Conservation (phyloP, 1,140 invertebrate species). For the Carposina sasakii region DNA sequence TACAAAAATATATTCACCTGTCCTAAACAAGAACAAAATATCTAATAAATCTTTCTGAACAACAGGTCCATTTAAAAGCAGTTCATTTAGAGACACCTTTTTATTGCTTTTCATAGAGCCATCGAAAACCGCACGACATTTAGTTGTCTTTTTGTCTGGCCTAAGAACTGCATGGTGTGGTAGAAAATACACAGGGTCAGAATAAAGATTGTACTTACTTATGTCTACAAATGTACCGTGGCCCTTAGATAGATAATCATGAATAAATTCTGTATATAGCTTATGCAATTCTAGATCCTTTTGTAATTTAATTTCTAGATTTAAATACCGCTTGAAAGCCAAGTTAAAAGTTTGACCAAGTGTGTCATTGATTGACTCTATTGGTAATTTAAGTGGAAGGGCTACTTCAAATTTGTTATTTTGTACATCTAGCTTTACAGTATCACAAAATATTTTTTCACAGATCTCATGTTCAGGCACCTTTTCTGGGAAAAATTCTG, state of each 20-base stretch:
- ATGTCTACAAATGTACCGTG: slow-evolving; percentile 21
- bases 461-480: neutral
- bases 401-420: neutral
- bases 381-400: neutral
- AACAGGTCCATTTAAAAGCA: neutral
- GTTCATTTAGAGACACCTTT: neutral
- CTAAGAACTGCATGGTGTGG: slow-evolving; percentile 3
- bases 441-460: neutral
- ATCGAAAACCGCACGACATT: neutral
- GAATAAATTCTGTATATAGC: slow-evolving; percentile 22
- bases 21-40: neutral
- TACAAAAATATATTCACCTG: neutral
- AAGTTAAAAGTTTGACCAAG: slow-evolving; percentile 8
- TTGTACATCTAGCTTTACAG: neutral
- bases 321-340: slow-evolving; percentile 1
- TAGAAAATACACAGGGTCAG: slow-evolving; percentile 1
- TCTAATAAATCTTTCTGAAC: slow-evolving; percentile 3
- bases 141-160: neutral
- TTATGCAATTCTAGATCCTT: slow-evolving; percentile 3
- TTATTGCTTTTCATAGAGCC: neutral
- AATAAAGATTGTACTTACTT: neutral
- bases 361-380: neutral
- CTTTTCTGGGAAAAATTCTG: slow-evolving; percentile 4
- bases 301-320: neutral
- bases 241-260: slow-evolving; percentile 20